Base-by-base conservation (phyloP, 37 sponge, comb jelly and placozoan species). In the Dysidea cf. avara region DNA sequence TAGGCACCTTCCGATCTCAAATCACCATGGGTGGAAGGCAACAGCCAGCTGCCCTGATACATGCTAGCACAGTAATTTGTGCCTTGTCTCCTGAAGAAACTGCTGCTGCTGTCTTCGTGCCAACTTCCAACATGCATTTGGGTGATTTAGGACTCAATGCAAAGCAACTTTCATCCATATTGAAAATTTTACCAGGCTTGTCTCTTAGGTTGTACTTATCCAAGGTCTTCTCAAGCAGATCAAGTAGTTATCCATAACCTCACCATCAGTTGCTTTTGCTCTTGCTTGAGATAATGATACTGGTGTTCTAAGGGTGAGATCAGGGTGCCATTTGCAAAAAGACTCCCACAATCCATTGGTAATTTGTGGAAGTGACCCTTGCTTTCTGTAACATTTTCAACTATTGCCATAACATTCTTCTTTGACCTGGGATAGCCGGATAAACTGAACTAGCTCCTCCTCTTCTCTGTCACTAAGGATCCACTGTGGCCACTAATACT, bases 121-220 rank as follows among this genome's bases (percentile, higher is more conserved):
- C 74, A 2, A 32, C 53, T 22, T 11, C 37, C 28, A 20, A 71
- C 17, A 78, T 49, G 0, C 53, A 56, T 49, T 72, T 77, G 12
- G 25, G 49, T 36, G 70, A 29, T 7, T 58, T n/a, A 7, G 62
- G 86, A 39, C 71, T 49, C 1, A 85, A 43, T 31, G 86, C 79
- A 16, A 85, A 21, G 18, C 86, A 76, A 24, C 74, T 78, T 36
- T 85, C 74, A 39, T 85, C 78, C 43, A 56, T 50, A 36, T 85
- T 85, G 38, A 80, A 79, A 2, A 77, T 65, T 32, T 24, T 26
- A 6, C 59, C 34, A 7, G 86, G 86, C 14, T 78, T 78, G 62
- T 71, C 67, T 0, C 68, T 17, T 7, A 84, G 53, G 17, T 59
- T 64, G 58, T 84, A 58, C 7, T 84, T 71, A 28, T 26, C 46